Percentiles rank a stretch among this genome's conserved stretches.
phyloP scores from a whole-genome alignment of 2,113 vertebrate species.

The Anoura caudifer region DNA sequence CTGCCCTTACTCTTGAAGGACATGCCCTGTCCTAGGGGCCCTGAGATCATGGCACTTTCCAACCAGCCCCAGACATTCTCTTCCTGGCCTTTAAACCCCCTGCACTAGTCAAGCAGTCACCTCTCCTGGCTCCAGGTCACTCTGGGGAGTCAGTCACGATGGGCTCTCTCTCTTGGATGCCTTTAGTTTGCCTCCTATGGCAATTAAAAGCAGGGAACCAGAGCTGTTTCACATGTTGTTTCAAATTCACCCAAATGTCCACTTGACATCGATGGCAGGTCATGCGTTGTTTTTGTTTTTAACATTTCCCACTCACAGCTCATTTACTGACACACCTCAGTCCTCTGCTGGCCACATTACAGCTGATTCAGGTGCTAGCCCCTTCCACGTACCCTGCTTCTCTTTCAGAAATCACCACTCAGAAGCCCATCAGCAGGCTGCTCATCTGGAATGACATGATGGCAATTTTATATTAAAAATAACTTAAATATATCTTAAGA shows the following conservation, averaged over 20 bases:
- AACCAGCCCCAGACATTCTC: background rate
- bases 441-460: background rate
- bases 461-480: constrained; percentile 24
- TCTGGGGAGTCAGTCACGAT: background rate
- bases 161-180: background rate
- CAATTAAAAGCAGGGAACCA: background rate
- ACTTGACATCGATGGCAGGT: background rate
- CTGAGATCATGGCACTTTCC: background rate
- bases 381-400: background rate
- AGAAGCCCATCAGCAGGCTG: background rate
- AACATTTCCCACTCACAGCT: background rate
- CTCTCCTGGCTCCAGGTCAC: background rate
- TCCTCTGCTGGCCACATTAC: background rate
- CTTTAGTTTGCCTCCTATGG: background rate
- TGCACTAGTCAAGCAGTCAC: background rate
- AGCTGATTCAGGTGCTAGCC: background rate
- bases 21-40: background rate
- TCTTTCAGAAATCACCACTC: background rate
- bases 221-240: background rate
- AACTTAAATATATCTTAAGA: constrained; percentile 18
- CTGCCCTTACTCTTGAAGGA: background rate
- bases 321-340: background rate
- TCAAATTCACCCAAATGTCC: constrained; percentile 1
- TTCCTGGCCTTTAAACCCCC: background rate
- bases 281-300: background rate